A percentile compares a stretch with the other conserved stretches of the same genome.
Evolutionary conservation across 2,888 invertebrate species (phyloP).

Genomic region (Cabera pusaria): DNA sequence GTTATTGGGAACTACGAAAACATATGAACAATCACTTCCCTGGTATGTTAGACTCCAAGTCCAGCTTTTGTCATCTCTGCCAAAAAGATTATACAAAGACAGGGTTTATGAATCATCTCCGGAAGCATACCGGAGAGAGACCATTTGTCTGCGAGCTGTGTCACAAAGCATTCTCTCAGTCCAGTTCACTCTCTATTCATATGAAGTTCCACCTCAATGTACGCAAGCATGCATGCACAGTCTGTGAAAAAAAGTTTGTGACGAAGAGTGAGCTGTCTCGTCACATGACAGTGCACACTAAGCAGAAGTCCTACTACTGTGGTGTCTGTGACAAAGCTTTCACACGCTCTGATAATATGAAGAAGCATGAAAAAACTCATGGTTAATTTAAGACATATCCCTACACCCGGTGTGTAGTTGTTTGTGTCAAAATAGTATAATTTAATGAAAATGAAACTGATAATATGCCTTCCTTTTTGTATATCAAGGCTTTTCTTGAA

Average conservation of each 20-base stretch:
- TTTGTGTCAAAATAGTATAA: conserved; percentile 34
- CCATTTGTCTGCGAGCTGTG: conserved; percentile 81
- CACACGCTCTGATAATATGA: conserved; percentile 81
- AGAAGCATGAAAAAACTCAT: conserved; percentile 82
- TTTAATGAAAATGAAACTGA: conserved; percentile 27
- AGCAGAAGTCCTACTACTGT: conserved; percentile 80
- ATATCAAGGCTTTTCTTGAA: conserved; percentile 48
- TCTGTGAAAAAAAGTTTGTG: conserved; percentile 81
- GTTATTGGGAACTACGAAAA: conserved; percentile 78
- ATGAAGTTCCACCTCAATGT: conserved; percentile 82
- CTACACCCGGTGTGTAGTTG: conserved; percentile 32
- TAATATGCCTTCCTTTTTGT: conserved; percentile 30
- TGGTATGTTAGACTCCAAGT: conserved; percentile 79
- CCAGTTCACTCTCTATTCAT: conserved; percentile 79
- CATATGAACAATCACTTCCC: conserved; percentile 79
- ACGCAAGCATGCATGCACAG: conserved; percentile 78
- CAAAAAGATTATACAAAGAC: conserved; percentile 81
- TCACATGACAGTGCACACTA: conserved; percentile 81
- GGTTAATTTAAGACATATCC: conserved; percentile 49
- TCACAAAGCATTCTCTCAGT: conserved; percentile 79
- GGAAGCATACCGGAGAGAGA: conserved; percentile 78
- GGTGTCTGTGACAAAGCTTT: conserved; percentile 81
- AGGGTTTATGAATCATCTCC: conserved; percentile 79
- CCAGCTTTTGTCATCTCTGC: conserved; percentile 80
- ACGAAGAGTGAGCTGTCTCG: conserved; percentile 82